Evolutionary conservation across 1,140 invertebrate species (phyloP).

Genomic region (Macrocentrus cingulum): DNA sequence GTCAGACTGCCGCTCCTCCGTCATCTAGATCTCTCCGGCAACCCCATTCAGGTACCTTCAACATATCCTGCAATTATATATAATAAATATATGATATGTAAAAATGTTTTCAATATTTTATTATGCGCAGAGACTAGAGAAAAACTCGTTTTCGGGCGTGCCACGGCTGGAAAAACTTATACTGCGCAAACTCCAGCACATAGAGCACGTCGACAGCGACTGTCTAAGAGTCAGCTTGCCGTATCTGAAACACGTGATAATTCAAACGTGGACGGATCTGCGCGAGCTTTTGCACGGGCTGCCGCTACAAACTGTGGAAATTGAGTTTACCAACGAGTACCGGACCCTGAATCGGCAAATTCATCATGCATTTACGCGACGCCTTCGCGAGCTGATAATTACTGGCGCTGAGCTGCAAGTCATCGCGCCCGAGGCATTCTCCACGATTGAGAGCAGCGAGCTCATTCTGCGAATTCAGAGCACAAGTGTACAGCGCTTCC

Average conservation of each 20-base stretch:
- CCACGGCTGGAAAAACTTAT: slow-evolving; percentile 55
- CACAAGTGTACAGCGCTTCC: slow-evolving; percentile 74
- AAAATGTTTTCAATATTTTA: background rate
- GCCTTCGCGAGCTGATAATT: slow-evolving; percentile 77
- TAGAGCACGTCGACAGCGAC: slow-evolving; percentile 64
- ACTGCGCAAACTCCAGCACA: slow-evolving; percentile 51
- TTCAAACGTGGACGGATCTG: slow-evolving; percentile 70
- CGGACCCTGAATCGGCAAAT: slow-evolving; percentile 70
- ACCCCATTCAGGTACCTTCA: slow-evolving; percentile 69
- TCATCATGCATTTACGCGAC: slow-evolving; percentile 70
- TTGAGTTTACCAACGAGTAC: slow-evolving; percentile 76
- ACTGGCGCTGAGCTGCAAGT: slow-evolving; percentile 70
- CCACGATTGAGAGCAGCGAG: slow-evolving; percentile 66
- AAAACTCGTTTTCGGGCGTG: slow-evolving; percentile 57
- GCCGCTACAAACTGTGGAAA: slow-evolving; percentile 66
- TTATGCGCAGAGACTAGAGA: slow-evolving; percentile 62
- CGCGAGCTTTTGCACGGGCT: slow-evolving; percentile 63
- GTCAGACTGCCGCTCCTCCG: slow-evolving; percentile 63
- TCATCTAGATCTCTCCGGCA: slow-evolving; percentile 66
- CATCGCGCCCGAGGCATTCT: slow-evolving; percentile 73
- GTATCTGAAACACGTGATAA: slow-evolving; percentile 63
- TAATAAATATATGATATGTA: no score
- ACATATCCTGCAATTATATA: no score
- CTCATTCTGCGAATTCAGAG: slow-evolving; percentile 74
- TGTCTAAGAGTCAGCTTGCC: slow-evolving; percentile 65